These are phyloP conservation scores for Coreoperca whiteheadi DNA, from an alignment of 2,113 vertebrate species.

Conservation along the genomic window DNA sequence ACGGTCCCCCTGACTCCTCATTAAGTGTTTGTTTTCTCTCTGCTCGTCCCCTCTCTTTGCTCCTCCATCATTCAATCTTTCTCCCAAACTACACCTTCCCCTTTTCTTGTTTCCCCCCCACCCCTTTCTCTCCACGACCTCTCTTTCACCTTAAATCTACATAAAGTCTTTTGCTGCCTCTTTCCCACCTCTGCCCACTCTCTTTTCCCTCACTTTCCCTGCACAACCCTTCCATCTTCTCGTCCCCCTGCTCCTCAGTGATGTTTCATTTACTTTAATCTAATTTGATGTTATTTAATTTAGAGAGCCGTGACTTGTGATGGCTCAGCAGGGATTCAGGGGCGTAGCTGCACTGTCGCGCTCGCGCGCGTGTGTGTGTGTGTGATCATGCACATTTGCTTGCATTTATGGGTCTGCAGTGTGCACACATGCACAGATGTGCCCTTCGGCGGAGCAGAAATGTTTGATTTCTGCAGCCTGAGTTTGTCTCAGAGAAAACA, in stretches of 20 bases:
- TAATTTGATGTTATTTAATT: conserved; percentile 81
- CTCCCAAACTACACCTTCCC: conserved; percentile 32
- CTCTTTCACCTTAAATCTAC: conserved; percentile 55
- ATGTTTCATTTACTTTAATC: conserved; percentile 79
- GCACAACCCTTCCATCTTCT: conserved; percentile 34
- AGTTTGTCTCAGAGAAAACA: conserved; percentile 60
- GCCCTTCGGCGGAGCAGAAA: conserved; percentile 40
- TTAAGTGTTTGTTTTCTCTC: conserved; percentile 34
- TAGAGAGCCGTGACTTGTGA: conserved; percentile 72
- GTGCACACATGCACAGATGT: conserved; percentile 45
- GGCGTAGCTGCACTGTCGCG: conserved; percentile 27
- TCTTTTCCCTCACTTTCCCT: conserved; percentile 11
- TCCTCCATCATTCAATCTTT: conserved; percentile 9
- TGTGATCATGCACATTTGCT: neutral
- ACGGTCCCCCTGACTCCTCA: conserved; percentile 13
- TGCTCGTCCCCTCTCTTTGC: neutral
- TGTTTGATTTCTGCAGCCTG: conserved; percentile 66
- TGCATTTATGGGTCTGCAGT: conserved; percentile 21
- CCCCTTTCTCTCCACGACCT: conserved; percentile 36
- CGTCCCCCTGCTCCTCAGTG: conserved; percentile 52
- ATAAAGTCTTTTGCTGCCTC: conserved; percentile 14
- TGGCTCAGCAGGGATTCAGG: conserved; percentile 69
- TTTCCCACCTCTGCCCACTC: neutral
- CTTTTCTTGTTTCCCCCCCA: conserved; percentile 10
- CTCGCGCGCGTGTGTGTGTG: neutral